Evolutionary conservation across 2,797 vertebrate genomes (phyloP).

Genomic region (Staurois parvus): DNA sequence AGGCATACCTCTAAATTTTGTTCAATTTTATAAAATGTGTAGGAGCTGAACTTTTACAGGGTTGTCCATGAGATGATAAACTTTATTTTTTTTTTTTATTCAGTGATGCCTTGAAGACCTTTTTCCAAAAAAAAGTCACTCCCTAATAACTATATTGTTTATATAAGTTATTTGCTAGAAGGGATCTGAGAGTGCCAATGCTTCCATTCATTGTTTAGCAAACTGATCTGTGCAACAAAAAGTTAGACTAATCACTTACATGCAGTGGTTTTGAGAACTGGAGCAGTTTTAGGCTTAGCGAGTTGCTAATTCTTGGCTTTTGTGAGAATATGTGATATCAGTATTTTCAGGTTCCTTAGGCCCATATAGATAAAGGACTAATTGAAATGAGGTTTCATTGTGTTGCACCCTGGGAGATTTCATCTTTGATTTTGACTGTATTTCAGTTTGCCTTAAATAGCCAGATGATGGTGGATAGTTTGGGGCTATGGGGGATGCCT

Average conservation of each 20-base stretch:
- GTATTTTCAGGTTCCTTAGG: background rate
- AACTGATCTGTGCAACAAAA: background rate
- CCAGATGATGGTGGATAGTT: no score
- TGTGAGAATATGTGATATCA: background rate
- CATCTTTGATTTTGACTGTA: background rate
- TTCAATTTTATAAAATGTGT: slow-evolving; percentile 85
- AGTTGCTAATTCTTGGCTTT: background rate
- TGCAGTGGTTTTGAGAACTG: no score
- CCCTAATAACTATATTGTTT: slow-evolving; percentile 4
- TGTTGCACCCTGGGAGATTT: background rate
- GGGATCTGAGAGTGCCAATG: slow-evolving; percentile 11
- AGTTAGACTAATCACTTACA: background rate
- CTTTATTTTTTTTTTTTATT: slow-evolving; percentile 63
- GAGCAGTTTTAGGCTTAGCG: background rate
- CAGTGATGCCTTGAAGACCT: slow-evolving; percentile 66
- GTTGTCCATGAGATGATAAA: slow-evolving; percentile 33
- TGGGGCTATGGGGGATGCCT: no score
- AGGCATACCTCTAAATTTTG: slow-evolving; percentile 95
- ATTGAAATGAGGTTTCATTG: background rate
- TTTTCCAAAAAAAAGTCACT: slow-evolving; percentile 4
- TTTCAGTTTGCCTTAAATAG: background rate
- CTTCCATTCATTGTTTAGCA: background rate
- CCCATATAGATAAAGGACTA: background rate
- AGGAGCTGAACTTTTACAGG: slow-evolving; percentile 56
- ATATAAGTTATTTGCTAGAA: slow-evolving; percentile 12